Base-by-base conservation (phyloP, 2,888 invertebrate species). In the Muscina levida region DNA sequence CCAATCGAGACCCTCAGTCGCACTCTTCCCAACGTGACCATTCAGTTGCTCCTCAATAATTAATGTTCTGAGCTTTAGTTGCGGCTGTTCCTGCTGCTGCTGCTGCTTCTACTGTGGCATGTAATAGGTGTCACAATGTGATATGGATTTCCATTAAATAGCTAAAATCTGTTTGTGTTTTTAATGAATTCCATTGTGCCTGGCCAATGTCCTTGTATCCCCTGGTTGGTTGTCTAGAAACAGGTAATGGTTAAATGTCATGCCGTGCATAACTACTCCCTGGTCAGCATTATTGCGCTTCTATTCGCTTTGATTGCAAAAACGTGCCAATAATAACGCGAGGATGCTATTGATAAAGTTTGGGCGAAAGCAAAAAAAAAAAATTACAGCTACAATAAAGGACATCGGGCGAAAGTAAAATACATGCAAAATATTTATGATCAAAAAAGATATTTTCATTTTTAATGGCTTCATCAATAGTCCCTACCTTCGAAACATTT, bases 131-230 rank as follows among this genome's bases (percentile, higher is more conserved):
- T 37, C n/a, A 51, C 19, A 48, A 2, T n/a, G n/a, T 15, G 15
- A 37, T 11, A 2, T 24, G 39, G n/a, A 19, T 26, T 53, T 68
- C 17, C 15, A 24, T 53, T 5, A 24, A 67, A 22, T 51, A 19
- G 37, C 1, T 11, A 17, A 68, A 53, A 70, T 68, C 42, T 24
- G 48, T 39, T 22, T 26, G 39, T 44, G 48, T 42, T 56, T 56
- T 37, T 56, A 31, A 70, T 56, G 24, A 22, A 51, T 11, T 46
- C n/a, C 37, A 37, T 37, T 37, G 37, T 10, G 37, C 37, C 44
- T n/a, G 44, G 4, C 44, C 44, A 37, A 37, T 37, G 37, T 37
- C 37, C 37, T 37, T 37, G 10, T 37, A 6, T 10, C 10, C 10
- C 5, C 37, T 37, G 4, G 37, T 37, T 31, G 31, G 31, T 8